phyloP scores from a whole-genome alignment of 2,113 vertebrate species.

The Cyanoderma ruficeps region DNA sequence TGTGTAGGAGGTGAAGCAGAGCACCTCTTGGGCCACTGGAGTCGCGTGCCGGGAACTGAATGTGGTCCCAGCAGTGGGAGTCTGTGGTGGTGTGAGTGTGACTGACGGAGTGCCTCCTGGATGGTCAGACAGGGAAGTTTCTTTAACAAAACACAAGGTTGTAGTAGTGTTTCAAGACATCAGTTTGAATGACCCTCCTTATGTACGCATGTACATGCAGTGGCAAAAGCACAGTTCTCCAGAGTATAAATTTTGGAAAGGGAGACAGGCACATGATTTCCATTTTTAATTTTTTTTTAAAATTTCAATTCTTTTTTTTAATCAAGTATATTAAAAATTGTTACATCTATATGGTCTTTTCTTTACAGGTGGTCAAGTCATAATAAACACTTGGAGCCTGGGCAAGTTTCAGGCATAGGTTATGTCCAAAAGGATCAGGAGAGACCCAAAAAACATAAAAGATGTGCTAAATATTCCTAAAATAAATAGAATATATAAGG shows the following conservation, averaged over 20 bases:
- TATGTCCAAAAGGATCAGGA: not conserved
- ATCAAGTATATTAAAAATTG: not conserved
- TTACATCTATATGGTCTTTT: not conserved
- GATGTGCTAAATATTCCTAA: not conserved
- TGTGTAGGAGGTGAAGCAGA: not conserved
- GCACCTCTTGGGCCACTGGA: not conserved
- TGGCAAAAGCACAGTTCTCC: not conserved
- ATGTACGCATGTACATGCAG: not conserved
- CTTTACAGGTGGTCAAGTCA: not conserved
- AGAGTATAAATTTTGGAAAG: not conserved
- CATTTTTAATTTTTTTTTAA: too few relatives aligned
- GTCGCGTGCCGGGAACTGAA: not conserved
- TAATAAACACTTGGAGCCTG: not conserved
- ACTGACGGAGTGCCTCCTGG: not conserved
- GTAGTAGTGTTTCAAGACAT: not conserved
- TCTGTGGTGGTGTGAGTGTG: not conserved
- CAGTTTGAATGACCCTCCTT: not conserved
- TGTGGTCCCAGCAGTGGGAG: not conserved
- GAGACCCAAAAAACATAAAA: not conserved
- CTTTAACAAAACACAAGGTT: not conserved
- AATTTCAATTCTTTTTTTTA: too few relatives aligned
- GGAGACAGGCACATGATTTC: not conserved
- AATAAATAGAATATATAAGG: not conserved
- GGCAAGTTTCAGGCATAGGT: not conserved
- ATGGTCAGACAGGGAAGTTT: not conserved